These are phyloP conservation scores for Macquaria australasica DNA, from an alignment of 2,113 vertebrate species.

Conservation along the genomic window DNA sequence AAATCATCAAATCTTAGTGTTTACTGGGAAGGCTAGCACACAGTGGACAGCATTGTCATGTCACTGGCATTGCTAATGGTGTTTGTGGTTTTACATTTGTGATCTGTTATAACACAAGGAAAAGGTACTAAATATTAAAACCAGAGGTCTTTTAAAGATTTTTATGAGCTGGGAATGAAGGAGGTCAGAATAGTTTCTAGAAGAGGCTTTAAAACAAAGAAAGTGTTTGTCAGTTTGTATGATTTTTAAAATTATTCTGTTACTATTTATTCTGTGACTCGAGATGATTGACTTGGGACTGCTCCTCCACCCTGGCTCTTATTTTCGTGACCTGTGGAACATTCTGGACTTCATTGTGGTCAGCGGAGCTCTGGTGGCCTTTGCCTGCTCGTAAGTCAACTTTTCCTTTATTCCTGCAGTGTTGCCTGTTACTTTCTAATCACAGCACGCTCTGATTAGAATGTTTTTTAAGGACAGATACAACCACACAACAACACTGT, in stretches of 20 bases:
- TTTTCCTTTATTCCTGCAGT: not conserved
- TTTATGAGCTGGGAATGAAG: not conserved
- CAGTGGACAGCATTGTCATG: not conserved
- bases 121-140: not conserved
- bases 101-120: not conserved
- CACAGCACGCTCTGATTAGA: not conserved
- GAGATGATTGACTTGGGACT: slow-evolving; percentile 88
- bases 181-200: not conserved
- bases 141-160: not conserved
- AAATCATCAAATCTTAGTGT: not conserved
- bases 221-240: not conserved
- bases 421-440: not conserved
- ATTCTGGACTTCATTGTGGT: slow-evolving; percentile 99
- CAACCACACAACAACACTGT: not conserved
- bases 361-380: slow-evolving; percentile 98
- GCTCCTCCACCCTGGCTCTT: slow-evolving; percentile 85
- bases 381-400: slow-evolving; percentile 97
- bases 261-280: not conserved
- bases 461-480: not conserved
- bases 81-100: slow-evolving; percentile 17
- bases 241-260: not conserved
- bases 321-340: slow-evolving; percentile 91
- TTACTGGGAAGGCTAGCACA: not conserved
- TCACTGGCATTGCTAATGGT: slow-evolving; percentile 4
- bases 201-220: not conserved